These are phyloP conservation scores for Ichneumoninae sp. DNA, from an alignment of 2,888 invertebrate genomes.

Conservation along the genomic window DNA sequence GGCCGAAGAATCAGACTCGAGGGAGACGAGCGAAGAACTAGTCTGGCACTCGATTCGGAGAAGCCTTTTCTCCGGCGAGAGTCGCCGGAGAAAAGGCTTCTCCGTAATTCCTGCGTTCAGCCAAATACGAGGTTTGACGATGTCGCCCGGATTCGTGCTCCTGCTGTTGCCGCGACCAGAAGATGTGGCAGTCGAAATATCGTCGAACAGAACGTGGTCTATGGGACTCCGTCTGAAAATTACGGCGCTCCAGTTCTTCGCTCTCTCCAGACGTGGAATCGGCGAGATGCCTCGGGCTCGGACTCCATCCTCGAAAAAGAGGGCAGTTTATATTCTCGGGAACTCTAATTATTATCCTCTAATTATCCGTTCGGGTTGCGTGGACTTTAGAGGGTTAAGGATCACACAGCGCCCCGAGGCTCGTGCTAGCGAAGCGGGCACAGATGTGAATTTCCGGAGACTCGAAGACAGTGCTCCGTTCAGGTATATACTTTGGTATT, in stretches of 20 bases:
- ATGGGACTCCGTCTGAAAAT: slow-evolving; percentile 11
- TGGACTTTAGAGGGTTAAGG: slow-evolving; percentile 59
- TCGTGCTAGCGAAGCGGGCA: slow-evolving; percentile 39
- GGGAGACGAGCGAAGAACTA: background rate
- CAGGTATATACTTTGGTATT: background rate
- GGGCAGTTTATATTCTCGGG: slow-evolving; percentile 46
- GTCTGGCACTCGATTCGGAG: slow-evolving; percentile 30
- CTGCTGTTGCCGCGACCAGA: background rate
- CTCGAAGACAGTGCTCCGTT: slow-evolving; percentile 11
- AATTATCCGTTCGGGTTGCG: slow-evolving; percentile 56
- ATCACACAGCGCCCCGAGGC: slow-evolving; percentile 54
- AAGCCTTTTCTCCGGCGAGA: slow-evolving; percentile 39
- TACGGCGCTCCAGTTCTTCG: slow-evolving; percentile 4
- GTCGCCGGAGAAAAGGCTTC: background rate
- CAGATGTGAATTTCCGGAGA: slow-evolving; percentile 47
- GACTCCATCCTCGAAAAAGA: slow-evolving; percentile 48
- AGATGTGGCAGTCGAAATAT: background rate
- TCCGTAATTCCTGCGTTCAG: slow-evolving; percentile 34
- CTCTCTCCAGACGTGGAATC: slow-evolving; percentile 19
- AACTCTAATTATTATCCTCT: slow-evolving; percentile 55
- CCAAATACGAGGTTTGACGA: slow-evolving; percentile 6
- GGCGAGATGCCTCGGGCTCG: slow-evolving; percentile 32
- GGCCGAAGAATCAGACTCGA: slow-evolving; percentile 2
- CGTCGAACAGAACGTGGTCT: slow-evolving; percentile 4
- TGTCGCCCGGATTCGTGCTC: slow-evolving; percentile 22